phyloP scores from a whole-genome alignment of 2,888 invertebrate genomes.

The Epinotia bilunana region DNA sequence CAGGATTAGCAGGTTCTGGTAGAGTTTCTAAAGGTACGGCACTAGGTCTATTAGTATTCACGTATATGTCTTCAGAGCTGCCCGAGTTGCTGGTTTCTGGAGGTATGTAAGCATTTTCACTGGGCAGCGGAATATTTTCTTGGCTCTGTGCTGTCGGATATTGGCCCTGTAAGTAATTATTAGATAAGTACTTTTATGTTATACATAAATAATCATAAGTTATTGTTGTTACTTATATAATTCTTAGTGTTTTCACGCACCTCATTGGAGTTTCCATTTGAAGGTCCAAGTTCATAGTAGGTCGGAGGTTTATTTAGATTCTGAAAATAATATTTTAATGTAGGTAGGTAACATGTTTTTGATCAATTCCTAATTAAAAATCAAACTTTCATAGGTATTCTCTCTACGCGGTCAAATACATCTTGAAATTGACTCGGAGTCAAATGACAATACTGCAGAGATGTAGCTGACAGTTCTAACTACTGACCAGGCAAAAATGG shows the following conservation, averaged over 20 bases:
- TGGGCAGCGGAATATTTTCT: not conserved
- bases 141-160: slow-evolving; percentile 4
- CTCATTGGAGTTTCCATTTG: slow-evolving; percentile 32
- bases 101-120: not conserved
- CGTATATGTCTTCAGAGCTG: slow-evolving; percentile 31
- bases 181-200: not conserved
- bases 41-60: slow-evolving; percentile 4
- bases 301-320: slow-evolving; percentile 25
- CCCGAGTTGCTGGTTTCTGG: not conserved
- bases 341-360: not conserved
- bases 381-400: no score
- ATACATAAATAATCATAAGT: not conserved
- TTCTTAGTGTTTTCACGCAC: slow-evolving; percentile 26
- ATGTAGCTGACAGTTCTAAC: no score
- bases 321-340: slow-evolving; percentile 16
- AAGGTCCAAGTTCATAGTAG: slow-evolving; percentile 18
- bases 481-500: no score
- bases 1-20: not conserved
- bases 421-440: no score
- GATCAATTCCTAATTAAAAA: no score
- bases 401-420: no score
- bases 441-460: no score
- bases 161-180: slow-evolving; percentile 14
- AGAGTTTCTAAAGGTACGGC: not conserved
- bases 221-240: no score